These are phyloP conservation scores for Empis stercorea DNA, from an alignment of 2,888 invertebrate species.

Conservation along the genomic window DNA sequence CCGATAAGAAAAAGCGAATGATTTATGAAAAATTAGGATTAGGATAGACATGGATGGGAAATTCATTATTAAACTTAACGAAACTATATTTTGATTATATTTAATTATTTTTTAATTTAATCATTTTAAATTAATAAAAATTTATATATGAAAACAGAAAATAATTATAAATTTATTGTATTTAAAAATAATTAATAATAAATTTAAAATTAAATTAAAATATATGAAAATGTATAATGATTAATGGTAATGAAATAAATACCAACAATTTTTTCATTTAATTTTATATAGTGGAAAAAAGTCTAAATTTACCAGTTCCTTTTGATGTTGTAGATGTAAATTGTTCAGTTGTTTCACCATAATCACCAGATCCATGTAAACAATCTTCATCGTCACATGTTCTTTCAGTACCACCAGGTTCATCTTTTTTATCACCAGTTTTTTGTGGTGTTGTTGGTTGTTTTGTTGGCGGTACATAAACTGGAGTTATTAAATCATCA, in stretches of 20 bases:
- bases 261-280: too few relatives aligned
- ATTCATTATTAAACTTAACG: too few relatives aligned
- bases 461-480: conserved; percentile 70
- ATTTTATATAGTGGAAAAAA: too few relatives aligned
- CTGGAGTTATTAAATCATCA: conserved; percentile 86
- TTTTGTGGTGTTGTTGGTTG: conserved; percentile 46
- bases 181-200: too few relatives aligned
- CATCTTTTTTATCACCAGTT: conserved; percentile 21
- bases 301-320: conserved; percentile 33
- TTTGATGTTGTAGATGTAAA: conserved; percentile 42
- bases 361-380: conserved; percentile 64
- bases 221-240: too few relatives aligned
- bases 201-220: too few relatives aligned
- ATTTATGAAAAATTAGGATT: conserved; percentile 1
- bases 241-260: too few relatives aligned
- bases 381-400: conserved; percentile 81
- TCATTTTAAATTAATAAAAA: too few relatives aligned
- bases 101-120: too few relatives aligned
- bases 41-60: neutral
- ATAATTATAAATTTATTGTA: too few relatives aligned
- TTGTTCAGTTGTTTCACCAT: conserved; percentile 56
- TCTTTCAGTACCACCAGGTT: conserved; percentile 31
- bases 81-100: too few relatives aligned
- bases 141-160: too few relatives aligned
- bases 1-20: conserved; percentile 1